Conservation (phyloP, 2,888 invertebrate species). For the Sialis fuliginosa region DNA sequence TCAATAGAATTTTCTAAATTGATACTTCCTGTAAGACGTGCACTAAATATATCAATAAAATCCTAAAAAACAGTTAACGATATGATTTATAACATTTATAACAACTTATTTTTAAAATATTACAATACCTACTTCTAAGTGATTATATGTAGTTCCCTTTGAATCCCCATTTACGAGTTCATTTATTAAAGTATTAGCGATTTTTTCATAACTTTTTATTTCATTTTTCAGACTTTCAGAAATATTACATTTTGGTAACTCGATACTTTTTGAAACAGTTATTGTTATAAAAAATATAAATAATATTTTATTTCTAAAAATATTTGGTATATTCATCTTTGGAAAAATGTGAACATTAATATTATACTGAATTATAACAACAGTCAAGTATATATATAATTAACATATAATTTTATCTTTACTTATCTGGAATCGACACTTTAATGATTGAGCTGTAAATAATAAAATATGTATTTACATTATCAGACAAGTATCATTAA, state of each 20-base stretch:
- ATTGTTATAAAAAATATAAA: too few relatives aligned
- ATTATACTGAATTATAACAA: too few relatives aligned
- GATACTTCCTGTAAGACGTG: conserved; percentile 29
- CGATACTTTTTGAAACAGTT: too few relatives aligned
- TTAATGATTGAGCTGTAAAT: too few relatives aligned
- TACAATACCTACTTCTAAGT: conserved; percentile 18
- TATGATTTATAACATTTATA: not conserved
- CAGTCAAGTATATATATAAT: too few relatives aligned
- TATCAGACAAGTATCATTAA: too few relatives aligned
- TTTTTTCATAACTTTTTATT: conserved; percentile 13
- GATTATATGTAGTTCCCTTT: conserved; percentile 18
- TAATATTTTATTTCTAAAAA: too few relatives aligned
- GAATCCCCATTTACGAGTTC: conserved; percentile 15
- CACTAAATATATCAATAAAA: conserved; percentile 32
- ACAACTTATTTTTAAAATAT: not conserved
- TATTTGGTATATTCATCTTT: too few relatives aligned
- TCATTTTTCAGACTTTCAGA: not conserved
- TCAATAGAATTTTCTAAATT: conserved; percentile 36
- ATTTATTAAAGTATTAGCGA: conserved; percentile 18
- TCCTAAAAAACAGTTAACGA: conserved; percentile 5
- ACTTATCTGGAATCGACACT: too few relatives aligned
- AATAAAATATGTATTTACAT: too few relatives aligned
- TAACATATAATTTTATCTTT: too few relatives aligned
- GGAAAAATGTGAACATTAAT: too few relatives aligned
- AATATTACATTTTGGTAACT: not conserved